Conservation (phyloP, 2,113 vertebrate genomes). For the Thymallus thymallus region DNA sequence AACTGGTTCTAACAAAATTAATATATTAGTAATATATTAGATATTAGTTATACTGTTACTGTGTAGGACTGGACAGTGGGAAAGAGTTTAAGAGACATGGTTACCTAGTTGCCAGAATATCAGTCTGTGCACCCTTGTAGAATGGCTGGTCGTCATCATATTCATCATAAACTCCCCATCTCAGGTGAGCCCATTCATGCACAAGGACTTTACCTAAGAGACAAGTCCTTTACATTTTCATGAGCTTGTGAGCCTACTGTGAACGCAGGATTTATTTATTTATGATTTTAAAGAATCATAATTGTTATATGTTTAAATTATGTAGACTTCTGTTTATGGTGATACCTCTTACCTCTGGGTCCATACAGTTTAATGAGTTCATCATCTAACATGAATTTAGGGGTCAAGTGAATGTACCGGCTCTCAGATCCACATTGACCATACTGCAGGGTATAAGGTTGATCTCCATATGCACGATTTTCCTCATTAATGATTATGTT, state of each 20-base stretch:
- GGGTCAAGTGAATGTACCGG: slow-evolving; percentile 66
- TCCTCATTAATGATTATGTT: slow-evolving; percentile 56
- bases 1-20: too few relatives aligned
- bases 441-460: slow-evolving; percentile 66
- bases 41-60: too few relatives aligned
- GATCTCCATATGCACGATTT: slow-evolving; percentile 39
- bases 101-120: not conserved
- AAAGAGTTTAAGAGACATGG: too few relatives aligned
- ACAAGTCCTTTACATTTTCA: not conserved
- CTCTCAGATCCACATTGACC: slow-evolving; percentile 62
- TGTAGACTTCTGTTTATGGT: not conserved
- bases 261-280: too few relatives aligned
- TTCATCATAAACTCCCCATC: slow-evolving; percentile 70
- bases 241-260: too few relatives aligned
- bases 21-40: too few relatives aligned
- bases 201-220: slow-evolving; percentile 59
- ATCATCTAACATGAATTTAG: slow-evolving; percentile 59
- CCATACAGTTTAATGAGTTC: slow-evolving; percentile 53
- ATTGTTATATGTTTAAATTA: not conserved
- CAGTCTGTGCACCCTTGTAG: slow-evolving; percentile 24
- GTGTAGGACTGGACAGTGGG: too few relatives aligned
- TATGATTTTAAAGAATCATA: too few relatives aligned
- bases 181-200: slow-evolving; percentile 70
- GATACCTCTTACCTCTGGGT: slow-evolving; percentile 48
- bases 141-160: slow-evolving; percentile 61